Evolutionary conservation across 2,797 vertebrate species (phyloP), one percentile per base, ranked within the genome.

Genomic region (Paedocypris micromegethes): DNA sequence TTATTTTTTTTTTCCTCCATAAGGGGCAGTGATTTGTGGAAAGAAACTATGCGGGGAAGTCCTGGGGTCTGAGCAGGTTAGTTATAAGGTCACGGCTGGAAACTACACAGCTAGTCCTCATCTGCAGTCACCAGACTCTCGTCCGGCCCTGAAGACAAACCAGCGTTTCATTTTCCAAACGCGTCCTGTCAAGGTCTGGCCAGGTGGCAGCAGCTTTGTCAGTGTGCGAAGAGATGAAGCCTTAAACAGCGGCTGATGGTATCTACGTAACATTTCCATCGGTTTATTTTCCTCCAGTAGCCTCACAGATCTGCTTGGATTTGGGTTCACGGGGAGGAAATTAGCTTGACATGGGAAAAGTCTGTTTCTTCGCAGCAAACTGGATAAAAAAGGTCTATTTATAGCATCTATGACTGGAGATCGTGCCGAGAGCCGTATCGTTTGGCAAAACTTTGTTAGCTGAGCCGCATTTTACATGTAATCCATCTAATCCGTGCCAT

Each of bases 281-380:
- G 72, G 67, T 75, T 77, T 77, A 58, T 73, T 70, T 75, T 44
- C 42, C 58, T 9, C 8, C 61, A 57, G 53, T 50, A 42, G 48
- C 71, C 77, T 71, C 52, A 43, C 67, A 60, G 65, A n/a, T 64
- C 42, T 53, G 58, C 56, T 62, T 44, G 4, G 54, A 46, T 51
- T 49, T 39, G 9, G 43, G 9, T 44, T 70, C 39, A 51, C 51
- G 51, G 40, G 5, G n/a, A 69, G 64, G 59, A 64, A 68, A 74
- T 72, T 68, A 43, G 43, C 39, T 58, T 68, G 43, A 56, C 41
- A 59, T 37, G 6, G 41, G 42, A 42, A 48, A 58, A 64, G 52
- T 6, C 47, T 23, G 46, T 51, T 8, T 41, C 45, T 46, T 6
- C 64, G 47, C 46, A 55, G 9, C 50, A 51, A 9, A 58, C 68